Evolutionary conservation across 2,113 vertebrate species (phyloP).

Genomic region (Columba janthina): DNA sequence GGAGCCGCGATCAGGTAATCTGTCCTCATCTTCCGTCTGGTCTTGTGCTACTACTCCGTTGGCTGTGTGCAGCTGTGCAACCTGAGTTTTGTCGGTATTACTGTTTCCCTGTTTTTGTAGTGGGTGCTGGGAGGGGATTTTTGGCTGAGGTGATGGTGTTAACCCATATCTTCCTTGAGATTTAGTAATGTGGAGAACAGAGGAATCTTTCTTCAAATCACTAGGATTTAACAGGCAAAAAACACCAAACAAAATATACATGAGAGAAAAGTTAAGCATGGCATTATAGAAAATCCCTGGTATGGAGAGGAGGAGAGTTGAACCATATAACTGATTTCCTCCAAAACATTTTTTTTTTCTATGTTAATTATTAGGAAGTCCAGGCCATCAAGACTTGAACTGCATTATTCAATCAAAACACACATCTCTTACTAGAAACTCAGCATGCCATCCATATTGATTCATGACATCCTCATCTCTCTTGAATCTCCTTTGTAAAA

Average conservation of each 20-base stretch:
- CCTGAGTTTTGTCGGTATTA: constrained; percentile 46
- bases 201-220: constrained; percentile 74
- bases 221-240: constrained; percentile 48
- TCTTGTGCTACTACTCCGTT: constrained; percentile 64
- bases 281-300: background rate
- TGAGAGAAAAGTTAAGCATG: background rate
- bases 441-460: background rate
- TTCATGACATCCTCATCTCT: background rate
- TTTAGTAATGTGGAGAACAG: constrained; percentile 55
- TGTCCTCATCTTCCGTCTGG: constrained; percentile 13
- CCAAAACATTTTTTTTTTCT: background rate
- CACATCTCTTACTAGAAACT: background rate
- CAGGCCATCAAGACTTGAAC: background rate
- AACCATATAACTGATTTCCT: background rate
- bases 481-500: background rate
- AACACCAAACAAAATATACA: background rate
- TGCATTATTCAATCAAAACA: background rate
- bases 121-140: constrained; percentile 33
- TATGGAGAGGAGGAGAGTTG: background rate
- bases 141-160: constrained; percentile 68
- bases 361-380: background rate
- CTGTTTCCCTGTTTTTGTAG: constrained; percentile 63
- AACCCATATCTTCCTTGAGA: constrained; percentile 66
- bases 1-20: background rate
- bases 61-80: constrained; percentile 57